These are phyloP conservation scores for Apogon talboti DNA, from an alignment of 2,797 vertebrate species.

Conservation along the genomic window DNA sequence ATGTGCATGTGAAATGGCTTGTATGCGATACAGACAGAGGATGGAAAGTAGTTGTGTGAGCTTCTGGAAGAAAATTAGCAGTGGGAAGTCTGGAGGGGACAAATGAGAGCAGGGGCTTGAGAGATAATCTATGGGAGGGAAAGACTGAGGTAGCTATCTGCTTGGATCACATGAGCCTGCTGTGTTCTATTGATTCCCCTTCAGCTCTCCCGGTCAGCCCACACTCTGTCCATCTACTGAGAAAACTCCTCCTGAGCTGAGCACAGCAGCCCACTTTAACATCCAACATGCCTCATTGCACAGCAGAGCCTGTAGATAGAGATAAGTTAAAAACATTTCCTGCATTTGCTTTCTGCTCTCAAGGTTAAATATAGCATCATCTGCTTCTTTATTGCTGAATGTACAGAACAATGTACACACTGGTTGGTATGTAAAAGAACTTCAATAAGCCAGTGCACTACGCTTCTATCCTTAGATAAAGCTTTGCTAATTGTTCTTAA, in stretches of 20 bases:
- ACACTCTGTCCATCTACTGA: slow-evolving; percentile 48
- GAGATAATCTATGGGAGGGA: slow-evolving; percentile 70
- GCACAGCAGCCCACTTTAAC: slow-evolving; percentile 34
- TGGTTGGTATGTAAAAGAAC: not conserved
- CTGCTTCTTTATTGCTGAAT: slow-evolving; percentile 1
- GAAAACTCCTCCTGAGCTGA: slow-evolving; percentile 50
- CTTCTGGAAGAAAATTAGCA: slow-evolving; percentile 31
- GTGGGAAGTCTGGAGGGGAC: slow-evolving; percentile 39
- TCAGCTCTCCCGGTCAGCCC: slow-evolving; percentile 59
- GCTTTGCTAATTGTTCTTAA: not conserved
- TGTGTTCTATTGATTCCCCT: slow-evolving; percentile 67
- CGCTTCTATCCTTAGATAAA: not conserved
- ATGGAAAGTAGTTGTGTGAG: slow-evolving; percentile 19
- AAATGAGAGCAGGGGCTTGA: slow-evolving; percentile 55
- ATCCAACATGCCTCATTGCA: slow-evolving; percentile 19
- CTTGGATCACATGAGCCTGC: slow-evolving; percentile 66
- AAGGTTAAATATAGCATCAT: not conserved
- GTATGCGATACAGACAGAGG: slow-evolving; percentile 42
- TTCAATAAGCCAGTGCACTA: not conserved
- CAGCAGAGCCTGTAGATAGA: slow-evolving; percentile 19
- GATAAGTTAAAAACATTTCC: slow-evolving; percentile 21
- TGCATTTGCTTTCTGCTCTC: slow-evolving; percentile 1
- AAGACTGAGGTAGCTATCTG: slow-evolving; percentile 64
- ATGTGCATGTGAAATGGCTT: slow-evolving; percentile 57
- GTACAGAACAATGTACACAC: not conserved